Conservation (phyloP, 92 coral and sea anemone genomes). For the Phenganax marumi region DNA sequence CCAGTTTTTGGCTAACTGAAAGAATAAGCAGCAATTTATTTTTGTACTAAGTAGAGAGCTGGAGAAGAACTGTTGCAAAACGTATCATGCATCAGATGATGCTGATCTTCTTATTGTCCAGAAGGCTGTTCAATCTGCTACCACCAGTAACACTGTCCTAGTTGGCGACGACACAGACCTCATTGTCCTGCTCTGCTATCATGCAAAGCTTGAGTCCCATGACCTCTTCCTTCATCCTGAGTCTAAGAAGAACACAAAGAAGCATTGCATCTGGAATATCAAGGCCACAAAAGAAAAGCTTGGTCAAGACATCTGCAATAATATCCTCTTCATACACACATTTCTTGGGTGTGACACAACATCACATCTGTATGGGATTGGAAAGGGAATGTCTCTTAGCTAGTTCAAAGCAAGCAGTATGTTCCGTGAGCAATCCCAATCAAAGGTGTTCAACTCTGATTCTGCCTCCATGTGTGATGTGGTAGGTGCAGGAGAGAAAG, state of each 20-base stretch:
- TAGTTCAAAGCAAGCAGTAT: conserved; percentile 23
- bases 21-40: conserved; percentile 51
- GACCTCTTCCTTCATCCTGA: conserved; percentile 44
- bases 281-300: conserved; percentile 47
- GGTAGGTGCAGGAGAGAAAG: conserved; percentile 38
- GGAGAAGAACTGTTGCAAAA: conserved; percentile 32
- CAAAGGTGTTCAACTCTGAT: conserved; percentile 21
- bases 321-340: conserved; percentile 55
- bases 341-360: conserved; percentile 66
- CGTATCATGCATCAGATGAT: conserved; percentile 50
- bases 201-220: not conserved
- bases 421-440: conserved; percentile 48
- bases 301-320: conserved; percentile 41
- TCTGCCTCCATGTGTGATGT: conserved; percentile 21
- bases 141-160: conserved; percentile 27
- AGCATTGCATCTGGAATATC: conserved; percentile 52
- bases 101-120: conserved; percentile 55
- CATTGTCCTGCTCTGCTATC: conserved; percentile 44
- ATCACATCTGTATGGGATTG: conserved; percentile 58
- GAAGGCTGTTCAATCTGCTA: conserved; percentile 51
- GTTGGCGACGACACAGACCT: conserved; percentile 64
- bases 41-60: conserved; percentile 21
- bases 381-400: conserved; percentile 51
- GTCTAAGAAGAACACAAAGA: conserved; percentile 48
- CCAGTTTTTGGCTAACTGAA: conserved; percentile 41